phyloP scores from a whole-genome alignment of 2,888 invertebrate species.

The Brachypalpus laphriformis region DNA sequence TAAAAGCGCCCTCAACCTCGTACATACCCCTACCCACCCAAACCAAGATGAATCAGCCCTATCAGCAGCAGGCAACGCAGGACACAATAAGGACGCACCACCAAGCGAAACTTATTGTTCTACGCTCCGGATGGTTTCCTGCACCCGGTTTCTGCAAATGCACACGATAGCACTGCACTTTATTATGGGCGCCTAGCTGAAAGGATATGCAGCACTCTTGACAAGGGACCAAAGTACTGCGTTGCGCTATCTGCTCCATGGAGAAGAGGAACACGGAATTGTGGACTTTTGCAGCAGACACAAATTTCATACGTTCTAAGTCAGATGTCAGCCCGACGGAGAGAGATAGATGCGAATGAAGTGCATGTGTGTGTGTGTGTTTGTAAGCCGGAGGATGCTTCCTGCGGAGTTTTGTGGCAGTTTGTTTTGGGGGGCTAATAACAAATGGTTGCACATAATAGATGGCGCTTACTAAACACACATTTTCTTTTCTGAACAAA shows the following conservation, averaged over 20 bases:
- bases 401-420: slow-evolving; percentile 73
- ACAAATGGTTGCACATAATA: slow-evolving; percentile 74
- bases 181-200: slow-evolving; percentile 71
- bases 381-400: slow-evolving; percentile 58
- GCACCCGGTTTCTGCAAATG: slow-evolving; percentile 62
- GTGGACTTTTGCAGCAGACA: slow-evolving; percentile 64
- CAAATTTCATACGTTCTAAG: slow-evolving; percentile 73
- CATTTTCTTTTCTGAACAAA: slow-evolving; percentile 68
- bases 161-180: slow-evolving; percentile 65
- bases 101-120: slow-evolving; percentile 71
- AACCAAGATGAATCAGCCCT: slow-evolving; percentile 52
- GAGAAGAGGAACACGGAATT: slow-evolving; percentile 25
- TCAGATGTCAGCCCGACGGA: slow-evolving; percentile 71
- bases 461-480: slow-evolving; percentile 74
- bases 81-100: slow-evolving; percentile 72
- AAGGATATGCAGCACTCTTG: slow-evolving; percentile 63
- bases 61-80: slow-evolving; percentile 71
- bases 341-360: slow-evolving; percentile 67
- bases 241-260: neutral
- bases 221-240: slow-evolving; percentile 46
- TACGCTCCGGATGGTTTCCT: slow-evolving; percentile 61
- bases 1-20: slow-evolving; percentile 54
- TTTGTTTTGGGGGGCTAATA: slow-evolving; percentile 73
- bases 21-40: slow-evolving; percentile 20
- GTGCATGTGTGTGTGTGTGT: slow-evolving; percentile 18